These are phyloP conservation scores for Falcunculus frontatus DNA, from an alignment of 2,113 vertebrate genomes.

Conservation along the genomic window DNA sequence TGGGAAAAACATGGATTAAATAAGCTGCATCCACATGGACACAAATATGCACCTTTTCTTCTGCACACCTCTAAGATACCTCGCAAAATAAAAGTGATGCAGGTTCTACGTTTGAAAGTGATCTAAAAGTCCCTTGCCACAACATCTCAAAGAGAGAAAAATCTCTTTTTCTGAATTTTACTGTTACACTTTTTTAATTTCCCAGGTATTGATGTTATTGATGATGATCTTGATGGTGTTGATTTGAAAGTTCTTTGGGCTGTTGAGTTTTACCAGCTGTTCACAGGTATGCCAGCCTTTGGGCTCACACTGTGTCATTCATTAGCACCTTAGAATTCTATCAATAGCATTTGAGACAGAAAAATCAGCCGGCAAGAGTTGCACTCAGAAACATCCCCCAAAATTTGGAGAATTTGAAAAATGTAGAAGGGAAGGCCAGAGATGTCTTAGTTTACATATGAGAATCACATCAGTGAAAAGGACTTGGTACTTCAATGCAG, in stretches of 20 bases:
- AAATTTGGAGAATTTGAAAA: neutral
- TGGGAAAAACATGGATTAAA: neutral
- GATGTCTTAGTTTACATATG: neutral
- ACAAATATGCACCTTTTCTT: neutral
- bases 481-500: neutral
- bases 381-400: neutral
- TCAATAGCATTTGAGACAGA: conserved; percentile 62
- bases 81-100: neutral
- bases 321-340: conserved; percentile 66
- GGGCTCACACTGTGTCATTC: conserved; percentile 68
- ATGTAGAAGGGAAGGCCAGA: neutral
- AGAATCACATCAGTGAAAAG: neutral
- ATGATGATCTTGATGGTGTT: conserved; percentile 48
- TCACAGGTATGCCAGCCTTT: conserved; percentile 67
- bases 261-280: conserved; percentile 76
- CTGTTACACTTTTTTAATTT: neutral
- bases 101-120: neutral
- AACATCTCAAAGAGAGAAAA: neutral
- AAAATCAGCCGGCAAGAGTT: neutral
- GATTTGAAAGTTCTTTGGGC: conserved; percentile 70
- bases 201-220: conserved; percentile 65
- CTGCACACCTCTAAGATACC: neutral
- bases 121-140: neutral
- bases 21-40: neutral
- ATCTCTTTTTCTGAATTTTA: neutral